Percentiles rank a stretch among this genome's conserved stretches.
Conservation (phyloP, 1,140 invertebrate genomes). For the Pseudomyrmex cubaensis region DNA sequence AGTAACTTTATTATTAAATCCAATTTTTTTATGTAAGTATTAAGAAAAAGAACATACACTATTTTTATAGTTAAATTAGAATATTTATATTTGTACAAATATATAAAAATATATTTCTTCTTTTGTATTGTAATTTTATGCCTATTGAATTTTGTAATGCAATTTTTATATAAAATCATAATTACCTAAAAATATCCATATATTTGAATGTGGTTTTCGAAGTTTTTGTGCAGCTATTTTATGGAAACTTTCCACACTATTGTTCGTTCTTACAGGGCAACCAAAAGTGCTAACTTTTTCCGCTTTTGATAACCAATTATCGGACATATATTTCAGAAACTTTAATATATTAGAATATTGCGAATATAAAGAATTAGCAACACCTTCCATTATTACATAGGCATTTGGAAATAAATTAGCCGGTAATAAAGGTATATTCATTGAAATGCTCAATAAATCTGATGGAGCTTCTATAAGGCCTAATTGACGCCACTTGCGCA, state of each 20-base stretch:
- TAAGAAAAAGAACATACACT: no score
- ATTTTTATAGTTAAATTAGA: no score
- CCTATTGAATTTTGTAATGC: background rate
- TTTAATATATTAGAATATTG: no score
- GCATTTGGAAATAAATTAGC: no score
- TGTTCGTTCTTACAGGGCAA: slow-evolving; percentile 2
- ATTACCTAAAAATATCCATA: slow-evolving; percentile 10
- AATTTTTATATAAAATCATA: background rate
- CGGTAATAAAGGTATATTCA: no score
- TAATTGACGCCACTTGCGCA: no score
- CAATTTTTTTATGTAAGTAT: background rate
- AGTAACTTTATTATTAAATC: background rate
- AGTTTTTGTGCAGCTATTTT: slow-evolving; percentile 1
- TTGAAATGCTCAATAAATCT: no score
- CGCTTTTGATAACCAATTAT: background rate
- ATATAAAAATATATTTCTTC: background rate
- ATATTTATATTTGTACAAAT: no score
- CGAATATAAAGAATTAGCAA: no score
- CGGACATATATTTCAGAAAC: no score
- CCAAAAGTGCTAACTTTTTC: background rate
- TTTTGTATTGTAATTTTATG: background rate
- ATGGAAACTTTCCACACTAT: background rate
- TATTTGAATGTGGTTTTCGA: slow-evolving; percentile 2
- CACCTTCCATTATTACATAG: no score
- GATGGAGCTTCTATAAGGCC: no score